Percentiles rank a stretch among this genome's conserved stretches.
phyloP scores from a whole-genome alignment of 2,797 vertebrate genomes.

The Anguilla megastoma region DNA sequence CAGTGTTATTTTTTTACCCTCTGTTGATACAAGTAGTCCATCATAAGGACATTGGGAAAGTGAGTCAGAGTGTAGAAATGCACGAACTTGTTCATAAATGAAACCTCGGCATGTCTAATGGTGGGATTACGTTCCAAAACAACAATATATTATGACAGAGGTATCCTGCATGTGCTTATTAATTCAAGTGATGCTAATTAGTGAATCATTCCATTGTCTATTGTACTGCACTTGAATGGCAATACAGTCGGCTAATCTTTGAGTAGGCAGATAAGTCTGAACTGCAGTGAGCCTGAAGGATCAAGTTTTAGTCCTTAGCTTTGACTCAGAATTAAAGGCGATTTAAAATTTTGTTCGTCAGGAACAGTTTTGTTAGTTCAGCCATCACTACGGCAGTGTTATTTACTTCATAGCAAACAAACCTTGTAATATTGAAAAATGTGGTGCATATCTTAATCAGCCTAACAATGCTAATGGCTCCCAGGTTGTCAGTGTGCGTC shows the following conservation, averaged over 20 bases:
- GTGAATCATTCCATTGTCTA: neutral
- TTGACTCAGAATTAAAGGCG: neutral
- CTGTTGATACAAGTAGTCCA: neutral
- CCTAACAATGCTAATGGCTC: too few relatives aligned
- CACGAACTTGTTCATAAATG: neutral
- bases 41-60: neutral
- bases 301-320: neutral
- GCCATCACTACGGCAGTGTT: neutral
- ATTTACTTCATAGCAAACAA: too few relatives aligned
- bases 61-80: neutral
- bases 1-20: slow-evolving; percentile 58
- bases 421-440: too few relatives aligned
- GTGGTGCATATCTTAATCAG: too few relatives aligned
- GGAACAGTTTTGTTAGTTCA: neutral
- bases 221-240: neutral
- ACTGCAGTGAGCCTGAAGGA: neutral
- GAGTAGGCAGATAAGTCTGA: neutral
- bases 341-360: neutral
- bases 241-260: slow-evolving; percentile 4
- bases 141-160: neutral
- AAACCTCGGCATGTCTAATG: neutral
- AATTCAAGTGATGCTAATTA: slow-evolving; percentile 11
- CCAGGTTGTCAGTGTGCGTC: too few relatives aligned
- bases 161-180: neutral
- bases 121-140: neutral